A percentile compares a stretch with the other conserved stretches of the same genome.
Evolutionary conservation across 2,888 invertebrate species (phyloP).

Genomic region (Caenorhabditis sulstoni): DNA sequence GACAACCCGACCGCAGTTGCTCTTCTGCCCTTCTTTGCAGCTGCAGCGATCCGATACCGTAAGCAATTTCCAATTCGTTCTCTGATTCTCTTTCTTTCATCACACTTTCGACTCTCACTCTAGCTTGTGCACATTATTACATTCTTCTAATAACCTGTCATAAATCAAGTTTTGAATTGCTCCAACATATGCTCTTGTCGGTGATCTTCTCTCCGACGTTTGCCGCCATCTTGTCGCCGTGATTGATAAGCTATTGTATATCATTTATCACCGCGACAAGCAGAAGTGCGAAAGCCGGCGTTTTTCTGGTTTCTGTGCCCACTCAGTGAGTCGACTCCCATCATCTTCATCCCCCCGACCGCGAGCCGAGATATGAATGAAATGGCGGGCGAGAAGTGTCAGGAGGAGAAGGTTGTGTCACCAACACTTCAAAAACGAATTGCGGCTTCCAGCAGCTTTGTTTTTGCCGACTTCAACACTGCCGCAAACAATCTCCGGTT

Average conservation of each 20-base stretch:
- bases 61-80: constrained; percentile 8
- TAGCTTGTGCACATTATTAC: constrained; percentile 3
- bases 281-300: constrained; percentile 27
- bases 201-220: constrained; percentile 13
- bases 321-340: constrained; percentile 15
- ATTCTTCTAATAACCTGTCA: constrained; percentile 27
- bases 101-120: not conserved
- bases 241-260: constrained; percentile 62
- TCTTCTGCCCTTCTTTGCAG: constrained; percentile 62
- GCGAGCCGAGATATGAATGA: constrained; percentile 27
- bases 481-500: constrained; percentile 13
- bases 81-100: not conserved
- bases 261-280: constrained; percentile 52
- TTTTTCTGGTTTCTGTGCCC: constrained; percentile 25
- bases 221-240: constrained; percentile 37
- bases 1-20: constrained; percentile 61
- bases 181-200: constrained; percentile 24
- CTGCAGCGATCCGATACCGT: constrained; percentile 59
- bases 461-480: not conserved
- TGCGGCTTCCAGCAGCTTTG: constrained; percentile 11
- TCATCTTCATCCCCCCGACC: constrained; percentile 23
- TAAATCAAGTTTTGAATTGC: constrained; percentile 34
- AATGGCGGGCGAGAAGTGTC: constrained; percentile 36
- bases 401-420: constrained; percentile 29
- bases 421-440: constrained; percentile 28